These are phyloP conservation scores for Semibalanus balanoides DNA, from an alignment of 1,140 invertebrate genomes.

Conservation along the genomic window DNA sequence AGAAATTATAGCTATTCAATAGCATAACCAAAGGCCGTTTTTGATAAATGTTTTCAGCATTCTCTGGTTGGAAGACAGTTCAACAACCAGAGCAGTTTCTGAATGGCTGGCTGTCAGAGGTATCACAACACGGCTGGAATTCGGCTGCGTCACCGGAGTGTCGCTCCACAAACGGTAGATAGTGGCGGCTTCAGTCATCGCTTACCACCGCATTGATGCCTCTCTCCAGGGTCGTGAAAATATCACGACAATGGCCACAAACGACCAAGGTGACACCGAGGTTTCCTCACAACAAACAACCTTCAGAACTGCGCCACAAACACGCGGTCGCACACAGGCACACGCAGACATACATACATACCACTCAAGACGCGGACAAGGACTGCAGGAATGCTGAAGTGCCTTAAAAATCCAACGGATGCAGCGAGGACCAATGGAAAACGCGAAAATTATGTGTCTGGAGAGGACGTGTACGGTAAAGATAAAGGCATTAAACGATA, in stretches of 20 bases:
- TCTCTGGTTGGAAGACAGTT: not conserved
- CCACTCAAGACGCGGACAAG: too few relatives aligned
- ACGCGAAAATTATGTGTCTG: too few relatives aligned
- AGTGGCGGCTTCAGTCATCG: not conserved
- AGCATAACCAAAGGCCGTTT: too few relatives aligned
- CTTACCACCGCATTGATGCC: not conserved
- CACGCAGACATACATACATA: conserved; percentile 4
- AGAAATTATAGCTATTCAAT: too few relatives aligned
- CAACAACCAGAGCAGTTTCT: not conserved
- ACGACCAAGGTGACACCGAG: not conserved
- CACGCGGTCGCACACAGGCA: not conserved
- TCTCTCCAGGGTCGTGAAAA: not conserved
- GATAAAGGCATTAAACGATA: too few relatives aligned
- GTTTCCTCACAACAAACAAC: not conserved
- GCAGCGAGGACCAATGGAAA: too few relatives aligned
- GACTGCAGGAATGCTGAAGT: too few relatives aligned
- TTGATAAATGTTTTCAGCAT: too few relatives aligned
- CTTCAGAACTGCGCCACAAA: not conserved
- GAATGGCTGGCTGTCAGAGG: not conserved
- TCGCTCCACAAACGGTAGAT: too few relatives aligned
- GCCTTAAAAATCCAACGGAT: too few relatives aligned
- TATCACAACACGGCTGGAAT: not conserved
- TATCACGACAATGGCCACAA: not conserved
- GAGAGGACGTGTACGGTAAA: too few relatives aligned
- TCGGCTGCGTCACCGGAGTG: not conserved